These are phyloP conservation scores for Falcunculus frontatus DNA, from an alignment of 2,113 vertebrate species.

Conservation along the genomic window DNA sequence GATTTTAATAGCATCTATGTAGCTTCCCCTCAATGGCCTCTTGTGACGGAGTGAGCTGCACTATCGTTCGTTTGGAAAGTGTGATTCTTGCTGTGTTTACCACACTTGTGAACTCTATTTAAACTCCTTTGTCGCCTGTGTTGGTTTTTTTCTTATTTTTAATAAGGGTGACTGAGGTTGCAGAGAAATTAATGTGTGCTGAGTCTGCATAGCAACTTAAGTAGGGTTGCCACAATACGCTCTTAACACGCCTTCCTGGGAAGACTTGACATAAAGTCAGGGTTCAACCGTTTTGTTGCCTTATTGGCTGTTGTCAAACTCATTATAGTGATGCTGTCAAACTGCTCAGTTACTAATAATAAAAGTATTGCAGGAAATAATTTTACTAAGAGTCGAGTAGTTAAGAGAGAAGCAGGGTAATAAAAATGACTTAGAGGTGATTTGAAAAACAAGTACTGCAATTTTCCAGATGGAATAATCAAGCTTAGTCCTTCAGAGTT, in stretches of 20 bases:
- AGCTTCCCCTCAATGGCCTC: conserved; percentile 81
- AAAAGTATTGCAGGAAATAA: conserved; percentile 21
- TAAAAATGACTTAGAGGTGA: neutral
- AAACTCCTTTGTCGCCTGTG: conserved; percentile 85
- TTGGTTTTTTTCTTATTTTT: conserved; percentile 75
- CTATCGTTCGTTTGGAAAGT: conserved; percentile 80
- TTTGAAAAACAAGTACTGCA: neutral
- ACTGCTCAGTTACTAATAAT: conserved; percentile 21
- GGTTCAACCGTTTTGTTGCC: neutral
- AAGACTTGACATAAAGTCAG: conserved; percentile 7
- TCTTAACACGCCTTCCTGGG: neutral
- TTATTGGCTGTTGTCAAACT: neutral
- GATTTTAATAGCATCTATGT: conserved; percentile 79
- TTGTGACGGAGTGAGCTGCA: conserved; percentile 80
- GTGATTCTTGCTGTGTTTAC: conserved; percentile 87
- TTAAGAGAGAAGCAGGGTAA: neutral
- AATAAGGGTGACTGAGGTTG: conserved; percentile 90
- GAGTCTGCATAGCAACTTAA: conserved; percentile 82
- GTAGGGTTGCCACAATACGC: conserved; percentile 96
- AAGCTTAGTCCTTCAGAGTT: neutral
- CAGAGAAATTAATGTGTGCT: conserved; percentile 91
- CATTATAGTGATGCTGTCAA: neutral
- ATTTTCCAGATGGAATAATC: neutral
- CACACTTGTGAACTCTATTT: conserved; percentile 81
- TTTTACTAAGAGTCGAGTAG: neutral